Evolutionary conservation across 2,113 vertebrate species (phyloP).

Genomic region (Pachypanchax playfairii): DNA sequence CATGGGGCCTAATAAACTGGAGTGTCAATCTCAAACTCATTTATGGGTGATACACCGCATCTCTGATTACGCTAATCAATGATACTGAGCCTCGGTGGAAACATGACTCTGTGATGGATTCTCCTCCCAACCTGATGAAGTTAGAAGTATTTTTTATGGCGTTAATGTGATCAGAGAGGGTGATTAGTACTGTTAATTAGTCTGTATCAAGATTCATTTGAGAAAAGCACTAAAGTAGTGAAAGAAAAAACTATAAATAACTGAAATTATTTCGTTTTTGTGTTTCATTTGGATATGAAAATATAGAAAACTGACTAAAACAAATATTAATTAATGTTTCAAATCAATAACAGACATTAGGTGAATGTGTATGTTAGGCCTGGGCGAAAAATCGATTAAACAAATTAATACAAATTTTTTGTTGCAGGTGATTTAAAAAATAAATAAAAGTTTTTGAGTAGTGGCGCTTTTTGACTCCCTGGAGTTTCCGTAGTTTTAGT

Average conservation of each 20-base stretch:
- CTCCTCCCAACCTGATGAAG: slow-evolving; percentile 32
- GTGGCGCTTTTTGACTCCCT: no score
- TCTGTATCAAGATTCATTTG: slow-evolving; percentile 12
- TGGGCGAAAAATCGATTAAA: no score
- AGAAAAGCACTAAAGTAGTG: slow-evolving; percentile 19
- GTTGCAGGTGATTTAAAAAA: no score
- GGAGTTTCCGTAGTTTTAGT: no score
- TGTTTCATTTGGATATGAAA: neutral
- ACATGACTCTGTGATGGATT: slow-evolving; percentile 51
- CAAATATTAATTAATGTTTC: neutral
- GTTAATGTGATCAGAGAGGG: slow-evolving; percentile 41
- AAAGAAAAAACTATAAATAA: neutral
- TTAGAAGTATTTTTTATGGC: slow-evolving; percentile 42
- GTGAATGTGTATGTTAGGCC: no score
- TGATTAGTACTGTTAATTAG: slow-evolving; percentile 26
- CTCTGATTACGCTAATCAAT: slow-evolving; percentile 71
- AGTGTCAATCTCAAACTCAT: slow-evolving; percentile 74
- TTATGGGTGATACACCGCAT: slow-evolving; percentile 51
- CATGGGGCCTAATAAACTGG: slow-evolving; percentile 65
- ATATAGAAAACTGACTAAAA: neutral
- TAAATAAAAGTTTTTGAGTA: no score
- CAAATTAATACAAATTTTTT: no score
- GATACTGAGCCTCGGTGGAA: slow-evolving; percentile 47
- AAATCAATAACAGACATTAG: no score
- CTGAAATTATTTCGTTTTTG: neutral